Conservation (phyloP, 2,113 vertebrate genomes). For the Gymnarchus niloticus region DNA sequence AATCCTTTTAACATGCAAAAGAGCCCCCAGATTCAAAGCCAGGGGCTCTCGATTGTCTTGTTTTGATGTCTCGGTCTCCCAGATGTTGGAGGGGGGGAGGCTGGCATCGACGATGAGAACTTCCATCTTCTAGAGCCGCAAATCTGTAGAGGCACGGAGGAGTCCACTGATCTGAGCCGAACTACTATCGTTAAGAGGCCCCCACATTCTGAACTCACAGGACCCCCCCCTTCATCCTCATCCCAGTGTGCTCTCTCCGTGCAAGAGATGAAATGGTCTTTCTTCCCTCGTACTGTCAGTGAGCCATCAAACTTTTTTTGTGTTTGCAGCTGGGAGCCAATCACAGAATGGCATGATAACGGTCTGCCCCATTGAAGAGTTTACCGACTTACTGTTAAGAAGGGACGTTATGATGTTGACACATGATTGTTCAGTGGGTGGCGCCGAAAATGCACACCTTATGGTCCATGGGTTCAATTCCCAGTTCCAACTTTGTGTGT, state of each 20-base stretch:
- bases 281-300: background rate
- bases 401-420: background rate
- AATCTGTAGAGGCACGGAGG: constrained; percentile 14
- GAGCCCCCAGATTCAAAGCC: constrained; percentile 57
- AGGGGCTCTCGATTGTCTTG: constrained; percentile 48
- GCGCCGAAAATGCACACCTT: background rate
- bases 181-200: background rate
- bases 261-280: background rate
- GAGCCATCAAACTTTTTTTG: background rate
- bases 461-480: background rate
- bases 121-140: constrained; percentile 7
- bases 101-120: constrained; percentile 23
- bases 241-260: background rate
- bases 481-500: background rate
- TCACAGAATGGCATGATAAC: background rate
- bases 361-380: background rate
- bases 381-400: background rate
- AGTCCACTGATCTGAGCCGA: background rate
- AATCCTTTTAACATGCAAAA: constrained; percentile 66
- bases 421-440: background rate
- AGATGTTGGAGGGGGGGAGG: constrained; percentile 13
- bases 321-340: background rate
- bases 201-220: background rate
- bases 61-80: constrained; percentile 25
- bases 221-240: background rate